A percentile compares a stretch with the other conserved stretches of the same genome.
Conservation (phyloP, 2,888 invertebrate species). For the Capitulum mitella region DNA sequence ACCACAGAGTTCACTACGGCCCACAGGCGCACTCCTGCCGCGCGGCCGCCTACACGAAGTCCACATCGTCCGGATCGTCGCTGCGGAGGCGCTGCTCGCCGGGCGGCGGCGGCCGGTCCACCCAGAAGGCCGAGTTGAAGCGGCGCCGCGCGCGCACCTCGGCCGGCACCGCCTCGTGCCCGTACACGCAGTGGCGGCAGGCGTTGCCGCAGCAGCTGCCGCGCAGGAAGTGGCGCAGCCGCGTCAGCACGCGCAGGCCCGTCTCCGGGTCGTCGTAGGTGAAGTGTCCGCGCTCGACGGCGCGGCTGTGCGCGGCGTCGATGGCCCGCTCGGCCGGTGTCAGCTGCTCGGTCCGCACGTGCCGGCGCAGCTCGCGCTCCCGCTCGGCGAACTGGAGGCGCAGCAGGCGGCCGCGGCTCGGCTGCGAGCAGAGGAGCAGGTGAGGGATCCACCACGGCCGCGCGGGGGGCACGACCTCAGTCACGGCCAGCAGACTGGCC, state of each 20-base stretch:
- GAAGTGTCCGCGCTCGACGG: slow-evolving; percentile 39
- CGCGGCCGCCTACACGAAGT: background rate
- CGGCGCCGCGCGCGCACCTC: slow-evolving; percentile 30
- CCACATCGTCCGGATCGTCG: slow-evolving; percentile 13
- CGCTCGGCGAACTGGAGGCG: background rate
- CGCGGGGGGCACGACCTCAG: background rate
- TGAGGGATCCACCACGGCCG: background rate
- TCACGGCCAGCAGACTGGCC: background rate
- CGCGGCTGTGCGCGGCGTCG: slow-evolving; percentile 37
- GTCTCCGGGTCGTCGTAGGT: slow-evolving; percentile 40
- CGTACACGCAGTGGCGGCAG: slow-evolving; percentile 39
- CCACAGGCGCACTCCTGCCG: background rate
- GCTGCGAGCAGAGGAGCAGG: background rate
- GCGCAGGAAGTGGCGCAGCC: slow-evolving; percentile 39
- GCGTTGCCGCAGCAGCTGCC: slow-evolving; percentile 41
- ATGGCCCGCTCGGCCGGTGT: slow-evolving; percentile 30
- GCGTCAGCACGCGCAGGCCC: slow-evolving; percentile 38
- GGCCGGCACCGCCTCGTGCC: slow-evolving; percentile 37
- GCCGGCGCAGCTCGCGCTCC: background rate
- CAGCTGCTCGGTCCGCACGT: background rate
- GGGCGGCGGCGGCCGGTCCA: slow-evolving; percentile 21
- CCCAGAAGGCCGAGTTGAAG: slow-evolving; percentile 38
- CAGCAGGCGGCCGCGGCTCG: background rate
- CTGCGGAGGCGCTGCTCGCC: no score
- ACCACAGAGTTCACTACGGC: background rate